phyloP scores from a whole-genome alignment of 2,888 invertebrate species.

The Iselma pallidipennis region DNA sequence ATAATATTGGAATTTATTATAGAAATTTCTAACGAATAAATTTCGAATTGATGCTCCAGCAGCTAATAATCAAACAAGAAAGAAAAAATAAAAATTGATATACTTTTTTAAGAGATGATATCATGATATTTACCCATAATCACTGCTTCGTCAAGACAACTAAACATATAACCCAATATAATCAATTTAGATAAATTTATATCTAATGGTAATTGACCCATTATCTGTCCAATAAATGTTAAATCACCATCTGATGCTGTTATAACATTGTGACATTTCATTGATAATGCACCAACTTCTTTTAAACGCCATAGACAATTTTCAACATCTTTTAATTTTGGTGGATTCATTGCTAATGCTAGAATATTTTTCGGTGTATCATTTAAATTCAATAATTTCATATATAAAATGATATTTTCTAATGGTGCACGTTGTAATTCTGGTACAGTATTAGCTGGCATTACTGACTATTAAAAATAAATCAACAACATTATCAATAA shows the following conservation, averaged over 20 bases:
- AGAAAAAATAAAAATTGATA: not conserved
- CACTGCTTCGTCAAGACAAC: conserved; percentile 80
- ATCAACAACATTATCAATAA: not conserved
- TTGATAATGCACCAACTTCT: conserved; percentile 82
- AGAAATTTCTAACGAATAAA: conserved; percentile 76
- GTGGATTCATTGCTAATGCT: conserved; percentile 84
- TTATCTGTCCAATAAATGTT: conserved; percentile 82
- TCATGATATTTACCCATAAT: conserved; percentile 69
- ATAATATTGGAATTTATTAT: conserved; percentile 70
- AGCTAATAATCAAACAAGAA: conserved; percentile 57
- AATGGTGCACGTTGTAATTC: conserved; percentile 83
- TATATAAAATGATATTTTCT: conserved; percentile 75
- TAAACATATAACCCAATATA: conserved; percentile 83
- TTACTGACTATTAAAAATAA: conserved; percentile 21
- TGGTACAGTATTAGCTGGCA: conserved; percentile 61
- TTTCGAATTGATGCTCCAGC: conserved; percentile 82
- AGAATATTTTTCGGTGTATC: conserved; percentile 76
- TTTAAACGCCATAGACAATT: conserved; percentile 83
- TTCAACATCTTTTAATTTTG: conserved; percentile 79
- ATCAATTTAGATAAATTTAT: conserved; percentile 82
- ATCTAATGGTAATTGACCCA: conserved; percentile 83
- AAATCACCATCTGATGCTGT: conserved; percentile 74
- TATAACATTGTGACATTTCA: conserved; percentile 55
- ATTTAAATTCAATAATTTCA: conserved; percentile 83
- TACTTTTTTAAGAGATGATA: not conserved